Evolutionary conservation across 2,113 vertebrate species (phyloP), one percentile per base, ranked within the genome.

Genomic region (Onychorhynchus coronatus): DNA sequence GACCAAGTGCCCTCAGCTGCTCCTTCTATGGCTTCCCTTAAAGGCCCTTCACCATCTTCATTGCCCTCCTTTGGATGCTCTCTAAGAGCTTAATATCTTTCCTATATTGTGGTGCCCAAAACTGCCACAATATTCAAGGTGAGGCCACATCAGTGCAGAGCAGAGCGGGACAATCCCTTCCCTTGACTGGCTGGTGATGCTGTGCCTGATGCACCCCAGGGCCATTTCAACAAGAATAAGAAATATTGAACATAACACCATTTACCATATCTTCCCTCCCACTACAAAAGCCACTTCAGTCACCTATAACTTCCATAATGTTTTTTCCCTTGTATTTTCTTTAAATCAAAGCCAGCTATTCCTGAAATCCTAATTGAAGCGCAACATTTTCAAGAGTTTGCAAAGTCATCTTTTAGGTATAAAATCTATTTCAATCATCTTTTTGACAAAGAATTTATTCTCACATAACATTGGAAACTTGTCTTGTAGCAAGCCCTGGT

Each of bases 111-210:
- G n/a, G 3, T 12, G 24, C 22, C 19, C 62, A 35, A 46, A 68
- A 27, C 12, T 49, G n/a, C 2, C 24, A 35, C 41, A 47, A 35
- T 3, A 49, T 27, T 41, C 0, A 1, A 76, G 47, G 30, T 47
- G 71, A 68, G 30, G 25, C 21, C 10, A 5, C 20, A 6, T 6
- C 14, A 68, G 28, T 8, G 19, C 46, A 75, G 55, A 61, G 24
- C 39, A 83, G 47, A 55, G 4, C 0, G 0, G 33, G 61, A 61
- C 33, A 62, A 47, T 55, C 25, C 14, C 55, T 17, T 76, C 55
- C 25, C 41, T 70, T 3, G 0, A 8, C 2, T 4, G 2, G 24
- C 21, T 35, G 39, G 28, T 0, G 1, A 21, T 61, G 16, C 28
- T 75, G 15, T 18, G 2, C 8, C 30, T 39, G 53, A 25, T 21